These are phyloP conservation scores for Isoperla grammatica DNA, from an alignment of 2,888 invertebrate genomes.

Conservation along the genomic window DNA sequence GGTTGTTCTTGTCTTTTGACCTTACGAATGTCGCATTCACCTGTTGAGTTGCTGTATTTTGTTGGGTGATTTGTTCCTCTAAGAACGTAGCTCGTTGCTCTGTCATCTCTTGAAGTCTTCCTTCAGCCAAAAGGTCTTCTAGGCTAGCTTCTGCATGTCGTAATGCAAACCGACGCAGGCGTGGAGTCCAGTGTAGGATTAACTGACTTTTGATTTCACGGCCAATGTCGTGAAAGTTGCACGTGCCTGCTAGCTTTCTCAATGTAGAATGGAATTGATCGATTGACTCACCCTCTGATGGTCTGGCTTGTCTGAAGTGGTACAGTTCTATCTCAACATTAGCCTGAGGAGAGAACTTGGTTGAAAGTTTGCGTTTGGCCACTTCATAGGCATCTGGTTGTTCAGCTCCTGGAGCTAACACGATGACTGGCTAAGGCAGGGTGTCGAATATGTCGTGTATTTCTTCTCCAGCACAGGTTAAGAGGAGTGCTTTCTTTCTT, in stretches of 20 bases:
- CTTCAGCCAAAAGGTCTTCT: neutral
- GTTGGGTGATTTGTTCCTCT: neutral
- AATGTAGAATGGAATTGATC: neutral
- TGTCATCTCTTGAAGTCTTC: neutral
- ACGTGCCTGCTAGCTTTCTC: neutral
- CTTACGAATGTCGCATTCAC: neutral
- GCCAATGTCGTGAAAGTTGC: neutral
- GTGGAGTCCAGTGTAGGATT: neutral
- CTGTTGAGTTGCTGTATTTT: no score
- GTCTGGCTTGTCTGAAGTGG: neutral
- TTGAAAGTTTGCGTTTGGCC: neutral
- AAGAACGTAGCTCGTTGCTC: neutral
- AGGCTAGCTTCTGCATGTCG: neutral
- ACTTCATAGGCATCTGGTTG: neutral
- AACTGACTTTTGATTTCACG: neutral
- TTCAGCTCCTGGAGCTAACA: neutral
- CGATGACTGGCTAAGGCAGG: neutral
- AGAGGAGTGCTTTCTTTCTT: neutral
- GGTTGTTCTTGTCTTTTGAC: neutral
- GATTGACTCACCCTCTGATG: neutral
- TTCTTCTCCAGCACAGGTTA: neutral
- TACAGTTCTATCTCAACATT: slow-evolving; percentile 1
- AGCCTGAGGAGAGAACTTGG: neutral
- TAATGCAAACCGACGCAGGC: neutral
- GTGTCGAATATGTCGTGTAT: neutral